Evolutionary conservation across 2,797 vertebrate species (phyloP), one percentile per base, ranked within the genome.

Genomic region (Psittacula derbiana): DNA sequence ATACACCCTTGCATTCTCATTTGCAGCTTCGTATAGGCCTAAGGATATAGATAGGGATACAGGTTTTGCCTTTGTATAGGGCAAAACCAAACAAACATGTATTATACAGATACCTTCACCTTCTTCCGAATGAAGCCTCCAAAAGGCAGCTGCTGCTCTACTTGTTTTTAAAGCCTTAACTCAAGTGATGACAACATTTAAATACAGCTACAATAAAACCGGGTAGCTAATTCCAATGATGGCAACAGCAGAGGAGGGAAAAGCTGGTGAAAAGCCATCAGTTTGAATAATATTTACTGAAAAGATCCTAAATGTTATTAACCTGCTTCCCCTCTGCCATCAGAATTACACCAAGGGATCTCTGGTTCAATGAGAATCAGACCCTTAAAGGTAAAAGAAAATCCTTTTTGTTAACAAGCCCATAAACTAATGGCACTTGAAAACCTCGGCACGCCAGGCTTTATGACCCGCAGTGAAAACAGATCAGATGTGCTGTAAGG

Each of bases 341-440:
- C 87, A 84, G 61, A 93, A 85, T 80, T 87, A 66, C 44, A 66
- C 71, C 2, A 14, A n/a, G 24, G 30, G 47, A 64, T 52, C 53
- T 92, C 60, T 2, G 30, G 73, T 86, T 92, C 90, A 90, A 1
- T 31, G 31, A 92, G 58, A 93, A 72, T 66, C 66, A 94, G 73
- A 55, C 24, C 47, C 76, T 88, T 79, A 90, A 96, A 94, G 62
- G 79, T 66, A 86, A 62, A 58, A 88, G 38, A 88, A 86, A 93
- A 90, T 60, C 80, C 69, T 17, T 88, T 58, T 50, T 79, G n/a
- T 92, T 91, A 91, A 90, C 92, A 96, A 90, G 91, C 53, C 47
- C 31, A 79, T 91, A 90, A 96, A 86, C 72, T 76, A 92, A 88
- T 19, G 44, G 28, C 66, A 73, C 87, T 88, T 86, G 89, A 78